Base-by-base conservation (phyloP, 2,113 vertebrate species). In the Sprattus sprattus region DNA sequence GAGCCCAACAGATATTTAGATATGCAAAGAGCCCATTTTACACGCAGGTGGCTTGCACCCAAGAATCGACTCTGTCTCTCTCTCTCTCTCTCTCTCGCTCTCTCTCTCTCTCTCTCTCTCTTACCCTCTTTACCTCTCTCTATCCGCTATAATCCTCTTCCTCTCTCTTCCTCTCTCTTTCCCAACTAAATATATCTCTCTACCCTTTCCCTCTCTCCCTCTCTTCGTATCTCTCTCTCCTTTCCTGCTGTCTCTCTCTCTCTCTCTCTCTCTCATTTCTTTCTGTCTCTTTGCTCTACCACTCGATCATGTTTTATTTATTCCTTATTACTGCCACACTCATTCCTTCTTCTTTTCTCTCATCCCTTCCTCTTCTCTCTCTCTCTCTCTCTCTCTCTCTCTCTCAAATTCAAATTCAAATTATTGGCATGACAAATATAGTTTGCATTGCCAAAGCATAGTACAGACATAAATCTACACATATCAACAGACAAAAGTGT, bases 31-130 rank as follows among this genome's bases (percentile, higher is more conserved):
- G n/a, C 22, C 60, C 60, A 25, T 67, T 67, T 67, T 8, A 25
- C n/a, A 67, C 25, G n/a, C 60, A n/a, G 60, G 60, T 67, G n/a
- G 60, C 60, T 57, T 18, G 57, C 81, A 83, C 85, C 50, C 45
- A 67, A 67, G 10, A 67, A 22, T 18, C 25, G 15, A n/a, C 45
- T 15, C 44, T 22, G 20, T 44, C 20, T 28, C 45, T 67, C n/a
- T 18, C 20, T 22, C 28, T 67, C 7, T 20, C 18, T 13, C n/a
- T 49, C 81, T 20, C 20, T 49, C 45, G 0, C 18, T 18, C 44
- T 49, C 81, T 82, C 3, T 82, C 81, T 46, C 25, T 81, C 11
- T 47, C 22, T 46, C 50, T 18, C 16, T 49, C 45, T 15, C 44
- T 16, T 20, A 32, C 22, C n/a, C 46, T 57, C 20, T 25, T 15